Evolutionary conservation across 2,797 vertebrate species (phyloP).

Genomic region (Lutra lutra): DNA sequence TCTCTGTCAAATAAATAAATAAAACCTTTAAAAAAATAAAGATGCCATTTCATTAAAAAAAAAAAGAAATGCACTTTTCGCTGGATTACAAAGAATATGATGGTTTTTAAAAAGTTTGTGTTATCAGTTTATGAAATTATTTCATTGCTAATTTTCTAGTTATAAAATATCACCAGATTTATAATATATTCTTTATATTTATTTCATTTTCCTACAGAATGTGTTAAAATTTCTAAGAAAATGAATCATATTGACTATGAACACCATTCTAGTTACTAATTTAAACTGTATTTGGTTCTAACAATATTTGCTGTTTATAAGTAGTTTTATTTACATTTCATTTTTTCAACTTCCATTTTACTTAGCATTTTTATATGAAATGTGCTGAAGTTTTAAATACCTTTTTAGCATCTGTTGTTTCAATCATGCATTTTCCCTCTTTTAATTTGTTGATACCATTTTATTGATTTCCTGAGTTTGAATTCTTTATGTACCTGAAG

Average conservation of each 20-base stretch:
- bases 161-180: not conserved
- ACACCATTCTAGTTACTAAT: not conserved
- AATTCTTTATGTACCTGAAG: not conserved
- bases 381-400: not conserved
- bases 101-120: not conserved
- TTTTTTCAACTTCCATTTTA: not conserved
- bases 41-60: no score
- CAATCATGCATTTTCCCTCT: not conserved
- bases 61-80: not conserved
- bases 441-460: not conserved
- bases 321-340: not conserved
- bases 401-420: not conserved
- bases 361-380: not conserved
- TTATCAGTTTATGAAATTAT: not conserved
- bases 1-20: no score
- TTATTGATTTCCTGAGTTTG: not conserved
- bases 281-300: not conserved
- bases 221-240: not conserved
- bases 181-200: conserved; percentile 2
- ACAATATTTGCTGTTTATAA: not conserved
- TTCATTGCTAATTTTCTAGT: not conserved
- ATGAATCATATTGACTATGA: not conserved
- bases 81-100: not conserved
- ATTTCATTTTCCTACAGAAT: not conserved
- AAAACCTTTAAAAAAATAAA: no score